A percentile compares a stretch with the other conserved stretches of the same genome.
phyloP scores from a whole-genome alignment of 2,888 invertebrate species.

The Hirtodrosophila histrioides region DNA sequence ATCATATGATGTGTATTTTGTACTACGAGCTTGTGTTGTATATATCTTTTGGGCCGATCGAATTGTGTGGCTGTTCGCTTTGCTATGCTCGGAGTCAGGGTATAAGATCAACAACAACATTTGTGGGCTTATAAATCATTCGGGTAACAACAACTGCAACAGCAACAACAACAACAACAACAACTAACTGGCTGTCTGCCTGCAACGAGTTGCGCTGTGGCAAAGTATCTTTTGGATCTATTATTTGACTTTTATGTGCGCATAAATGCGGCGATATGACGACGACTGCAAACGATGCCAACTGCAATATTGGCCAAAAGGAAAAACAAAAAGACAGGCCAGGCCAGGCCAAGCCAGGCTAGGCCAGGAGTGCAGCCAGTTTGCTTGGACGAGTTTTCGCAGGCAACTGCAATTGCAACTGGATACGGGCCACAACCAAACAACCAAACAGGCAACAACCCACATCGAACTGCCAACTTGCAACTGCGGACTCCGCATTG shows the following conservation, averaged over 20 bases:
- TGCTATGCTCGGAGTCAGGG: constrained; percentile 24
- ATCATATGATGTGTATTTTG: too few species aligned
- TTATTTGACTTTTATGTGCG: constrained; percentile 81
- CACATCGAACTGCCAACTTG: constrained; percentile 2
- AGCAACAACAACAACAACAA: constrained; percentile 27
- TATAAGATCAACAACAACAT: constrained; percentile 37
- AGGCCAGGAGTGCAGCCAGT: constrained; percentile 35
- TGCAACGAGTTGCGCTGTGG: constrained; percentile 64
- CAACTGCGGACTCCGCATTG: constrained; percentile 46
- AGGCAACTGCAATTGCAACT: constrained; percentile 31
- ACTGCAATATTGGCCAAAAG: constrained; percentile 28
- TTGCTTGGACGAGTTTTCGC: constrained; percentile 54
- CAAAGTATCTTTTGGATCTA: constrained; percentile 80
- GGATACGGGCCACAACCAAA: constrained; percentile 11
- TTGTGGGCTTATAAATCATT: constrained; percentile 65
- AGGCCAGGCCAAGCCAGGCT: constrained; percentile 4
- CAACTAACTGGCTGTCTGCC: constrained; percentile 21
- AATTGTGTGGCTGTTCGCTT: constrained; percentile 29
- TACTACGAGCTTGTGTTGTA: too few species aligned
- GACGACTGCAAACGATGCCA: constrained; percentile 56
- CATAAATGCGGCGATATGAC: constrained; percentile 80
- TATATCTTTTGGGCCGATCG: constrained; percentile 12
- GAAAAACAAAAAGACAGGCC: constrained; percentile 25
- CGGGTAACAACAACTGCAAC: constrained; percentile 48
- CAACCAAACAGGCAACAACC: constrained; percentile 10